These are phyloP conservation scores for Pithys albifrons DNA, from an alignment of 2,113 vertebrate genomes.

Conservation along the genomic window DNA sequence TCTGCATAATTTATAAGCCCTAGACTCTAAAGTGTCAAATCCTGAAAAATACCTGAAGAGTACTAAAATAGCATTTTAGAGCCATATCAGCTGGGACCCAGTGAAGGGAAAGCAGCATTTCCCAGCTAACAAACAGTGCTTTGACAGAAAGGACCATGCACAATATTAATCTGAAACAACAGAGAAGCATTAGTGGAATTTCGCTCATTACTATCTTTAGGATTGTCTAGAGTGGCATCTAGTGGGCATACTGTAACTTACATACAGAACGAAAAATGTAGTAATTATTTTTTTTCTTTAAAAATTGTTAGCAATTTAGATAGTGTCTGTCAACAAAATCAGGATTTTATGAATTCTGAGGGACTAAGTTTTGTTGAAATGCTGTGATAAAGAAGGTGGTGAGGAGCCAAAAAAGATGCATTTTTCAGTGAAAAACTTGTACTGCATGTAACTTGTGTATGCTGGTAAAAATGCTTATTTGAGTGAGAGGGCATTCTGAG, in stretches of 20 bases:
- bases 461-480: not conserved
- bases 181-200: not conserved
- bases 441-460: not conserved
- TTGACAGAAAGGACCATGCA: not conserved
- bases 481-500: not conserved
- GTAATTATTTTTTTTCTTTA: not conserved
- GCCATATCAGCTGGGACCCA: not conserved
- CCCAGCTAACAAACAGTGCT: not conserved
- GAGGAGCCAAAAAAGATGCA: not conserved
- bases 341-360: not conserved
- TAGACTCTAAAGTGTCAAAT: not conserved
- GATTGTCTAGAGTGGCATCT: conserved; percentile 13
- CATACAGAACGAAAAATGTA: accelerated
- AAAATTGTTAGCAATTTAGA: not conserved
- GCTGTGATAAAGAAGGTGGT: not conserved
- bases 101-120: not conserved
- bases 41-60: not conserved
- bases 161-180: not conserved
- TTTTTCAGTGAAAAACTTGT: not conserved
- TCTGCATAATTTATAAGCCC: not conserved
- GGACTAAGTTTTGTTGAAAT: not conserved
- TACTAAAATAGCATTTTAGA: not conserved
- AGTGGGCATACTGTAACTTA: not conserved
- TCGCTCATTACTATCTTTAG: not conserved
- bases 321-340: not conserved